These are phyloP conservation scores for Cactoblastis cactorum DNA, from an alignment of 2,888 invertebrate genomes.

Conservation along the genomic window DNA sequence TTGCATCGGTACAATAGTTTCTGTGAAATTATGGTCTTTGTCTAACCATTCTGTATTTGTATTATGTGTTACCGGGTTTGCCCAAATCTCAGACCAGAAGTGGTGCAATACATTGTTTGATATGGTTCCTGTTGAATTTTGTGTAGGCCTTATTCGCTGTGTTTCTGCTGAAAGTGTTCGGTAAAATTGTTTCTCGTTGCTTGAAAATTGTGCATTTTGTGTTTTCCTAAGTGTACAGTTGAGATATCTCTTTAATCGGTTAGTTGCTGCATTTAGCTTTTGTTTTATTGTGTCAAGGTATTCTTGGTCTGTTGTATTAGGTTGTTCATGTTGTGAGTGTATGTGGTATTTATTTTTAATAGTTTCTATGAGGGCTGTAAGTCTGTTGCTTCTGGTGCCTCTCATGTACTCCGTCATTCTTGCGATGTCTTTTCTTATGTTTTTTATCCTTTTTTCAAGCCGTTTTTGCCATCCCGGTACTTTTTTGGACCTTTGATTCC, in stretches of 20 bases:
- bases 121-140: not conserved
- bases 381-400: no score
- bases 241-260: no score
- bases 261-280: no score
- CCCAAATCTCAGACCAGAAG: not conserved
- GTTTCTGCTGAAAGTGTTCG: not conserved
- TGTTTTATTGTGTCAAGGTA: no score
- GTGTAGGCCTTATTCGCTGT: not conserved
- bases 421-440: no score
- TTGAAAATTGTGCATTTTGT: not conserved
- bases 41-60: not conserved
- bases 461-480: not conserved
- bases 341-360: no score
- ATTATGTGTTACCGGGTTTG: not conserved
- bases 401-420: no score
- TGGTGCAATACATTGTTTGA: not conserved
- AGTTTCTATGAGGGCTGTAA: no score
- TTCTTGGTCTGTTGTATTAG: no score
- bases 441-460: no score
- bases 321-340: no score
- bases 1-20: not conserved
- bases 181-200: not conserved
- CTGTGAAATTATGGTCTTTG: not conserved
- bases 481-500: not conserved
- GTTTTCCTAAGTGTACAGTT: no score